phyloP scores from a whole-genome alignment of 2,888 invertebrate species.

The Sisyra terminalis region DNA sequence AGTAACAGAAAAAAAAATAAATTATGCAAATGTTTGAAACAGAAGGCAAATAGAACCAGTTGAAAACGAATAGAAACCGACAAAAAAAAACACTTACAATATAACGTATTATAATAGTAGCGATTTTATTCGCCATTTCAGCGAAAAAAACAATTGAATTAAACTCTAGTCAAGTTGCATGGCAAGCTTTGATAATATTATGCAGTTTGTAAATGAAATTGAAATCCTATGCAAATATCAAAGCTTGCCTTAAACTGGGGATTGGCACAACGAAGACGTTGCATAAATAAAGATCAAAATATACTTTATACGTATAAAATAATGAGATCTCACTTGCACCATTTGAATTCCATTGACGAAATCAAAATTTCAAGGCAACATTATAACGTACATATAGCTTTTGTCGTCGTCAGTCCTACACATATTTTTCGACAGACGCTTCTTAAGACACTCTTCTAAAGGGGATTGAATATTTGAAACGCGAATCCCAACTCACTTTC shows the following conservation, averaged over 20 bases:
- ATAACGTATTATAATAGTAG: conserved; percentile 1
- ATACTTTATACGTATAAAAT: too few relatives aligned
- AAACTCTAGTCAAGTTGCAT: too few relatives aligned
- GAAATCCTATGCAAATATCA: conserved; percentile 33
- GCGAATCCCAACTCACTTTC: conserved; percentile 1
- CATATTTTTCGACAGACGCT: too few relatives aligned
- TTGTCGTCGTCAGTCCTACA: too few relatives aligned
- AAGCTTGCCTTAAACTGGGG: conserved; percentile 12
- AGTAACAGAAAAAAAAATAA: too few relatives aligned
- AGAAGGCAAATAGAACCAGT: too few relatives aligned
- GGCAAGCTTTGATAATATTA: conserved; percentile 17
- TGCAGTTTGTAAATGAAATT: conserved; percentile 37
- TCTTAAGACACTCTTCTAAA: not conserved
- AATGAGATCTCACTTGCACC: too few relatives aligned
- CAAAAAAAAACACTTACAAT: not conserved
- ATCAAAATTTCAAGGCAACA: too few relatives aligned
- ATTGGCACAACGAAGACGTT: conserved; percentile 1
- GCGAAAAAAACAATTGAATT: not conserved
- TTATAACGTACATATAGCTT: too few relatives aligned
- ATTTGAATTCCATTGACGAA: too few relatives aligned
- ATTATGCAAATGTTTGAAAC: too few relatives aligned
- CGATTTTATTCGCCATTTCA: not conserved
- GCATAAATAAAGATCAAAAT: too few relatives aligned
- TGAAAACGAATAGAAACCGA: not conserved
- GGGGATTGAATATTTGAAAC: conserved; percentile 4